These are phyloP conservation scores for Geopemphigus sp. DNA, from an alignment of 1,140 invertebrate species.

Conservation along the genomic window DNA sequence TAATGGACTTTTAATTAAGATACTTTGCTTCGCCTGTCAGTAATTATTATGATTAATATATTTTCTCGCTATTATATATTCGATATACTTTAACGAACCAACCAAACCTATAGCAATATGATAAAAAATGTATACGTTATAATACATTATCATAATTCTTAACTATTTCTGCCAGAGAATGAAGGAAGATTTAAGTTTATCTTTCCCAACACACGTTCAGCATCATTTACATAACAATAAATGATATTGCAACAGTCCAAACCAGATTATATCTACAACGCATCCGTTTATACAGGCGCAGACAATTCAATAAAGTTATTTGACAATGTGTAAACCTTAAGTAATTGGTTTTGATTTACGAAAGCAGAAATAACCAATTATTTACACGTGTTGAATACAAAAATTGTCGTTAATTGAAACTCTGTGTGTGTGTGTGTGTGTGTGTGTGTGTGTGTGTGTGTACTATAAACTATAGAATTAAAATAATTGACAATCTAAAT, in stretches of 20 bases:
- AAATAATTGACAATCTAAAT: too few species aligned
- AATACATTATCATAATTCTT: neutral
- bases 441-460: too few species aligned
- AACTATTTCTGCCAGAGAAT: neutral
- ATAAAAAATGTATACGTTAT: neutral
- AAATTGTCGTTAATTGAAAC: too few species aligned
- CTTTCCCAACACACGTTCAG: neutral
- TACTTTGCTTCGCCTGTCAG: too few species aligned
- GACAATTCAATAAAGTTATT: neutral
- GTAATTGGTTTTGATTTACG: neutral
- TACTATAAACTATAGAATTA: too few species aligned
- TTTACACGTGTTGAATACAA: too few species aligned
- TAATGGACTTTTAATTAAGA: too few species aligned
- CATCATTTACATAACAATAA: conserved; percentile 16
- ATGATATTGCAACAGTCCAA: neutral
- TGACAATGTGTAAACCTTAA: neutral
- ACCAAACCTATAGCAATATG: neutral
- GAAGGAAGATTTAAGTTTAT: neutral
- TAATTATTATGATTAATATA: neutral
- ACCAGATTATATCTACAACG: neutral
- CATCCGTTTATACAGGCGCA: neutral
- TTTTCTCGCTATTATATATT: neutral
- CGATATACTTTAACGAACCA: neutral
- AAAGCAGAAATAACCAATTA: too few species aligned
- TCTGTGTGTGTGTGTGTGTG: too few species aligned